phyloP scores from a whole-genome alignment of 2,888 invertebrate genomes.

The Allygus modestus region DNA sequence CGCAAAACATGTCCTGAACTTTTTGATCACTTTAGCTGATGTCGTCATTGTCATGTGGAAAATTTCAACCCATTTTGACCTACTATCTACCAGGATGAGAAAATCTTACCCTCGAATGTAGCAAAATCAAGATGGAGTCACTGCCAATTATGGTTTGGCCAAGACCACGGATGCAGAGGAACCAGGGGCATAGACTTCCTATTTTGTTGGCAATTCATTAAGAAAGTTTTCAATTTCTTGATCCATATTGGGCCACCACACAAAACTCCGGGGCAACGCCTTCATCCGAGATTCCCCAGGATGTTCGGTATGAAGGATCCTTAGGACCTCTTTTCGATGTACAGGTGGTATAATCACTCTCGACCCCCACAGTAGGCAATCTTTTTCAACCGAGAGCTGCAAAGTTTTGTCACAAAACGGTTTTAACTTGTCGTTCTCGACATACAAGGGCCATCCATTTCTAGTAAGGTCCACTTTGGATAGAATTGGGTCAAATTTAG shows the following conservation, averaged over 20 bases:
- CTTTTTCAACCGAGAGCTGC: too few species aligned
- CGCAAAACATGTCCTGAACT: not conserved
- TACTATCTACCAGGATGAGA: constrained; percentile 59
- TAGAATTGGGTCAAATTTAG: too few species aligned
- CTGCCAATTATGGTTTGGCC: constrained; percentile 40
- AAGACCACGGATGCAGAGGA: constrained; percentile 66
- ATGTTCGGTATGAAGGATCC: too few species aligned
- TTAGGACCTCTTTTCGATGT: too few species aligned
- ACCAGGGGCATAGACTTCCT: constrained; percentile 60
- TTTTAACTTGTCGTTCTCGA: too few species aligned
- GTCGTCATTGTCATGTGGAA: constrained; percentile 65
- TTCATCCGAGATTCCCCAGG: too few species aligned
- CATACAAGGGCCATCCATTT: too few species aligned
- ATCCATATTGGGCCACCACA: constrained; percentile 50
- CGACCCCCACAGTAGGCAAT: too few species aligned
- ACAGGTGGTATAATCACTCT: too few species aligned
- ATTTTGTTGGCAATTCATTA: constrained; percentile 8
- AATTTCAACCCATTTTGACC: constrained; percentile 66
- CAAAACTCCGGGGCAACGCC: not conserved
- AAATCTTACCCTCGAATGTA: constrained; percentile 45
- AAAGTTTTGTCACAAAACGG: too few species aligned
- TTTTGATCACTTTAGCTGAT: constrained; percentile 62
- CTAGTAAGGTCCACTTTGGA: too few species aligned
- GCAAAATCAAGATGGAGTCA: constrained; percentile 46
- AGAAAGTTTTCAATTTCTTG: not conserved